Evolutionary conservation across 2,113 vertebrate species (phyloP).

Genomic region (Oryzias woworae): DNA sequence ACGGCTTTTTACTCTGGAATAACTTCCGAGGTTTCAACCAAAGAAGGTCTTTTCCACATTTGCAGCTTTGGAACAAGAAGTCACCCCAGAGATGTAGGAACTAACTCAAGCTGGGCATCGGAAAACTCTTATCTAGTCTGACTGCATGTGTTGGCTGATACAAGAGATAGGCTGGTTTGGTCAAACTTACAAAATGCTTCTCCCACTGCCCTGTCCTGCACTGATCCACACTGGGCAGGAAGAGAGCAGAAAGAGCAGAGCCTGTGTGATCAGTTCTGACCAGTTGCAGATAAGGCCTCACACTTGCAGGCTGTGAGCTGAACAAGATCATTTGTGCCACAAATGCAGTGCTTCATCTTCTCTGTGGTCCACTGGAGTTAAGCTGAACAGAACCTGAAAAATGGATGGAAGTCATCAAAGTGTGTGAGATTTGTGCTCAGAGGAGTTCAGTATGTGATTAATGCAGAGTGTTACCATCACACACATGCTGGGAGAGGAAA

Average conservation of each 20-base stretch:
- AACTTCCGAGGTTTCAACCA: too few species aligned
- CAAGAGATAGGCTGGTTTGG: constrained; percentile 38
- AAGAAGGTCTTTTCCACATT: not conserved
- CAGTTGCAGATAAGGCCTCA: constrained; percentile 9
- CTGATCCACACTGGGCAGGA: constrained; percentile 35
- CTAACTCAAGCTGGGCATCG: constrained; percentile 12
- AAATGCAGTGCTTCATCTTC: constrained; percentile 3
- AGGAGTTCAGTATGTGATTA: constrained; percentile 32
- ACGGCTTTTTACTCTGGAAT: too few species aligned
- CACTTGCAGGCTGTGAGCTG: not conserved
- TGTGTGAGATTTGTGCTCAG: constrained; percentile 27
- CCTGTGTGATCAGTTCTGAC: constrained; percentile 7
- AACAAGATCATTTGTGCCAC: constrained; percentile 4
- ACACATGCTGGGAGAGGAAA: constrained; percentile 9
- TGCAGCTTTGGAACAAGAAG: constrained; percentile 13
- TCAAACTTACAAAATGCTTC: constrained; percentile 29
- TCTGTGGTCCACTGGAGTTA: constrained; percentile 15
- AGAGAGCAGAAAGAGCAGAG: constrained; percentile 21
- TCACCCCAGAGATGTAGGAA: constrained; percentile 12
- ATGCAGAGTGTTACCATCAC: constrained; percentile 20
- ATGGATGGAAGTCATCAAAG: constrained; percentile 10
- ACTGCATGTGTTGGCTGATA: constrained; percentile 19
- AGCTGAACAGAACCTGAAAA: constrained; percentile 18
- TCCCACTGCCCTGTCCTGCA: constrained; percentile 27
- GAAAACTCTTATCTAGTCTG: constrained; percentile 20